These are phyloP conservation scores for Propithecus coquereli DNA, from an alignment of 2,113 vertebrate genomes.

Conservation along the genomic window DNA sequence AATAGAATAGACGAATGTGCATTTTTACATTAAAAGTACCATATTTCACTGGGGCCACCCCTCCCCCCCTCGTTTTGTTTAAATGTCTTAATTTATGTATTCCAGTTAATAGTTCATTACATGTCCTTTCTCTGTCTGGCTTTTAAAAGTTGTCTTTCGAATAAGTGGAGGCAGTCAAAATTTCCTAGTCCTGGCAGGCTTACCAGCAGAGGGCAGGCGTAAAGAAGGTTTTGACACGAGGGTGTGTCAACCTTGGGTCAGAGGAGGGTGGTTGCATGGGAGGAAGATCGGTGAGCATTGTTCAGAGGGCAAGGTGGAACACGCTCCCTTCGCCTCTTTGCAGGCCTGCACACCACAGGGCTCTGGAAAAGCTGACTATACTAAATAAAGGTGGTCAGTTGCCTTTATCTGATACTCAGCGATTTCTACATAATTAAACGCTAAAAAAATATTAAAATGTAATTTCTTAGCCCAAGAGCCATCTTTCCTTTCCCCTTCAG, in stretches of 20 bases:
- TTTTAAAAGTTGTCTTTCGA: conserved; percentile 42
- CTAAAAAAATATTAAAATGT: neutral
- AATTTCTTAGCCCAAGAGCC: neutral
- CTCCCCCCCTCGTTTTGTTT: conserved; percentile 13
- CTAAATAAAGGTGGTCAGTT: conserved; percentile 38
- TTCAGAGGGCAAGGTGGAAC: conserved; percentile 27
- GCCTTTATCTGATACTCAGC: conserved; percentile 40
- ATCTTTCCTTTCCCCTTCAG: neutral
- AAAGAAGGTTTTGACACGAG: conserved; percentile 38
- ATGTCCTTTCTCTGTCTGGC: neutral
- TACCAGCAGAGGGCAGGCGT: conserved; percentile 85
- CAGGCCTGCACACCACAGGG: neutral
- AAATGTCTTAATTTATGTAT: neutral
- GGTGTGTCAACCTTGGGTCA: conserved; percentile 59
- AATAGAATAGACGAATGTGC: conserved; percentile 23
- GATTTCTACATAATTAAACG: conserved; percentile 46
- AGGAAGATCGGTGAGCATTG: neutral
- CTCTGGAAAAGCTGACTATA: conserved; percentile 23
- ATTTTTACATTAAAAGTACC: conserved; percentile 35
- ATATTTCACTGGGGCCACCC: conserved; percentile 18
- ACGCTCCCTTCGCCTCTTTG: neutral
- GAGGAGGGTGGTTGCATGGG: conserved; percentile 7
- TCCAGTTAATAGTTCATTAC: conserved; percentile 49
- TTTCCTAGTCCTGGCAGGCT: conserved; percentile 59
- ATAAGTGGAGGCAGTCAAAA: conserved; percentile 3